These are phyloP conservation scores for Taeniopygia guttata DNA, from an alignment of 2,797 vertebrate genomes.

Conservation along the genomic window DNA sequence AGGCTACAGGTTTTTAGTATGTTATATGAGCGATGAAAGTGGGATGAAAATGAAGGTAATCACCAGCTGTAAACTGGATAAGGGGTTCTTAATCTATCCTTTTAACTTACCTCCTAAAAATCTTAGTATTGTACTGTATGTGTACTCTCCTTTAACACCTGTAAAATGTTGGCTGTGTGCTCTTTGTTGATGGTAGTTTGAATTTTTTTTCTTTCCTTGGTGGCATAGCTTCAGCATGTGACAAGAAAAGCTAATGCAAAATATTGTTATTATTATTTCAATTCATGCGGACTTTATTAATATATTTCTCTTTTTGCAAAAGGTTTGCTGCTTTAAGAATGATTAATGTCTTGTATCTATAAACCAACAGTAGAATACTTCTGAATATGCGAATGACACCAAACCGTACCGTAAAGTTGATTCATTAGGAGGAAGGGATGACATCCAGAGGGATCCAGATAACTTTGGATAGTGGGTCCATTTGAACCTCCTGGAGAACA, in stretches of 20 bases:
- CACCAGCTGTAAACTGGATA: background rate
- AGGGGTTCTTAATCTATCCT: background rate
- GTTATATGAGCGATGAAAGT: background rate
- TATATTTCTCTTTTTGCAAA: background rate
- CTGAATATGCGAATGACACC: background rate
- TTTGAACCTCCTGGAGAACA: background rate
- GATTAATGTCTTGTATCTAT: background rate
- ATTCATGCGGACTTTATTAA: background rate
- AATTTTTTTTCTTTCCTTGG: background rate
- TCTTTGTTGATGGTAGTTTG: background rate
- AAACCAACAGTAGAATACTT: background rate
- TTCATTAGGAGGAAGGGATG: background rate
- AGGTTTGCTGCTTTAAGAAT: background rate
- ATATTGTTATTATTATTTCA: background rate
- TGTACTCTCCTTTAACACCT: background rate
- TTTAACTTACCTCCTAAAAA: background rate
- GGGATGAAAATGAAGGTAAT: background rate
- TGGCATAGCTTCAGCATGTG: background rate
- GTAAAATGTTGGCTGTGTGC: background rate
- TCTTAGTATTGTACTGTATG: background rate
- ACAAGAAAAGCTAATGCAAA: background rate
- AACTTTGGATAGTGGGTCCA: background rate
- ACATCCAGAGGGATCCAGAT: fast-evolving
- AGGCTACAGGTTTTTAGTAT: background rate
- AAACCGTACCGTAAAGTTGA: fast-evolving